Conservation (phyloP, 2,113 vertebrate genomes). For the Antechinus flavipes region DNA sequence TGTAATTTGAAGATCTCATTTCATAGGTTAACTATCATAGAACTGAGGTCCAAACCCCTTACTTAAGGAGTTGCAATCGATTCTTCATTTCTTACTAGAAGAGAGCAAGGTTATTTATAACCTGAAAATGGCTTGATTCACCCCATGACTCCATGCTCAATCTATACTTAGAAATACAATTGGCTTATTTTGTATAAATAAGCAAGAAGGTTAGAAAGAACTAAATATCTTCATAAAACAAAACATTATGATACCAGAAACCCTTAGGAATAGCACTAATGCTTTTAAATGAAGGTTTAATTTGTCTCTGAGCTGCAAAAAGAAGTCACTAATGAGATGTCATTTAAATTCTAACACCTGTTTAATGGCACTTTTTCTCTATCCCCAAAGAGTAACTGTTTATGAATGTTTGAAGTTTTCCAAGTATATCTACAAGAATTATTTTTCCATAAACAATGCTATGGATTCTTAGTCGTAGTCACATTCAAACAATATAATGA, state of each 20-base stretch:
- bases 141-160: slow-evolving; percentile 67
- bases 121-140: slow-evolving; percentile 54
- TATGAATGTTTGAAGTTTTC: slow-evolving; percentile 88
- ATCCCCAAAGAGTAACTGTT: slow-evolving; percentile 89
- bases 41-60: slow-evolving; percentile 40
- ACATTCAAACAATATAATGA: slow-evolving; percentile 44
- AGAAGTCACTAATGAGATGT: slow-evolving; percentile 89
- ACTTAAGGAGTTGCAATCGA: slow-evolving; percentile 8
- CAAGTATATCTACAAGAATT: slow-evolving; percentile 85
- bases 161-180: slow-evolving; percentile 78
- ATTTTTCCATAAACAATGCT: slow-evolving; percentile 85
- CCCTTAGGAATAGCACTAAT: slow-evolving; percentile 86
- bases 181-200: slow-evolving; percentile 84
- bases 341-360: slow-evolving; percentile 91
- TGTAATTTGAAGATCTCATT: background rate
- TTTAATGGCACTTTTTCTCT: slow-evolving; percentile 89
- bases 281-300: slow-evolving; percentile 89
- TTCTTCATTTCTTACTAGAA: slow-evolving; percentile 14
- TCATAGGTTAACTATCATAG: background rate
- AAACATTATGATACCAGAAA: slow-evolving; percentile 87
- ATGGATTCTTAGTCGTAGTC: slow-evolving; percentile 78
- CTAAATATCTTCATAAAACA: slow-evolving; percentile 86
- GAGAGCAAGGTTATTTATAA: slow-evolving; percentile 1
- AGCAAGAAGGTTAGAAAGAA: slow-evolving; percentile 81
- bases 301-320: slow-evolving; percentile 87